A percentile compares a stretch with the other conserved stretches of the same genome.
These are phyloP conservation scores for Poeciliopsis presidionis DNA, from an alignment of 2,797 vertebrate genomes.

Conservation along the genomic window DNA sequence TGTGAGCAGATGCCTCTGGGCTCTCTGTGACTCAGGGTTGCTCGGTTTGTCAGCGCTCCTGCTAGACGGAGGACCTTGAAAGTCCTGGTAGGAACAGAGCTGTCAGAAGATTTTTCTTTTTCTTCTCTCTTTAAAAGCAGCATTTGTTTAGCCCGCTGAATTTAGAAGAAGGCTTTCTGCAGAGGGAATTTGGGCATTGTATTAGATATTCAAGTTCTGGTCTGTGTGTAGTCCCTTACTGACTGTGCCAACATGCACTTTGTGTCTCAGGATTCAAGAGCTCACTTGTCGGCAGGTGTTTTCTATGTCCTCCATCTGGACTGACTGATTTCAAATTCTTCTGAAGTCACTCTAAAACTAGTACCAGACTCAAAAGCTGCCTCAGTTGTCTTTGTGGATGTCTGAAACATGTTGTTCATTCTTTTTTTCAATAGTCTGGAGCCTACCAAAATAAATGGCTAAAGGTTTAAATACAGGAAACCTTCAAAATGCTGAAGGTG, in stretches of 20 bases:
- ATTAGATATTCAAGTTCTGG: background rate
- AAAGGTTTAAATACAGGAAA: background rate
- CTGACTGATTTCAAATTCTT: background rate
- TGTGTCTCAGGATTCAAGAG: background rate
- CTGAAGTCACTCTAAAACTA: background rate
- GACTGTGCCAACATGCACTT: background rate
- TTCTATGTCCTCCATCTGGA: background rate
- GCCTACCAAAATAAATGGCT: background rate
- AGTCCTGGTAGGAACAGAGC: slow-evolving; percentile 32
- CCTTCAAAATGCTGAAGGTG: background rate
- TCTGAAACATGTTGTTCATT: background rate
- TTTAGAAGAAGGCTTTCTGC: background rate
- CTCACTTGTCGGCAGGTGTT: background rate
- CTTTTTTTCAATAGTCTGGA: background rate
- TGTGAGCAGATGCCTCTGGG: slow-evolving; percentile 31
- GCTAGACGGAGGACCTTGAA: slow-evolving; percentile 38
- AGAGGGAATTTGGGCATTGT: background rate
- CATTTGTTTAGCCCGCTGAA: background rate
- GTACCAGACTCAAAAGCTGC: background rate
- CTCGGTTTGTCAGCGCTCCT: slow-evolving; percentile 21
- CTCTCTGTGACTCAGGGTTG: slow-evolving; percentile 39
- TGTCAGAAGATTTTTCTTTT: slow-evolving; percentile 12
- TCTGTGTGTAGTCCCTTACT: background rate
- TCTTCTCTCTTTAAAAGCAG: slow-evolving; percentile 14
- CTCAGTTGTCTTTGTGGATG: background rate